A percentile compares a stretch with the other conserved stretches of the same genome.
These are phyloP conservation scores for Adelosebastes latens DNA, from an alignment of 2,797 vertebrate species.

Conservation along the genomic window DNA sequence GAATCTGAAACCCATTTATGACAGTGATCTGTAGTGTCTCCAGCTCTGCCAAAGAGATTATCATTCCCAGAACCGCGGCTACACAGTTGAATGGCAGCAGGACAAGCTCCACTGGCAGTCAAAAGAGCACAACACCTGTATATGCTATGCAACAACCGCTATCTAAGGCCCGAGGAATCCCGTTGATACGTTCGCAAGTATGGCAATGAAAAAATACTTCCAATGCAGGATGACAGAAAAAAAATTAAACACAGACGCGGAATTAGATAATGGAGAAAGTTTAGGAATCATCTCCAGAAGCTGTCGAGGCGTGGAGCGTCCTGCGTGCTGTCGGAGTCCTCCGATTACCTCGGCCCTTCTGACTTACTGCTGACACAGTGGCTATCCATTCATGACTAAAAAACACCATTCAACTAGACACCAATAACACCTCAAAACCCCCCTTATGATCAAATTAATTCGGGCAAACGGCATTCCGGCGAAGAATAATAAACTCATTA, in stretches of 20 bases:
- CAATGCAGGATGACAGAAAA: slow-evolving; percentile 25
- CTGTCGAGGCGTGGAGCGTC: slow-evolving; percentile 20
- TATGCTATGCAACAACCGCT: slow-evolving; percentile 42
- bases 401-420: slow-evolving; percentile 77
- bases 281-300: slow-evolving; percentile 40
- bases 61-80: slow-evolving; percentile 68
- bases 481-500: slow-evolving; percentile 88
- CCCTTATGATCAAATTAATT: slow-evolving; percentile 72
- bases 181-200: slow-evolving; percentile 32
- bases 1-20: slow-evolving; percentile 67
- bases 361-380: slow-evolving; percentile 64
- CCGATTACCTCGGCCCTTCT: slow-evolving; percentile 54
- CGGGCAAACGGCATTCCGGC: slow-evolving; percentile 74
- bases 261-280: slow-evolving; percentile 32
- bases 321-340: slow-evolving; percentile 20
- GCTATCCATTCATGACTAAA: slow-evolving; percentile 72
- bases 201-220: slow-evolving; percentile 46
- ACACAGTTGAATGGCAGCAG: slow-evolving; percentile 62
- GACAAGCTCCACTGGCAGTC: slow-evolving; percentile 71
- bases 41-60: slow-evolving; percentile 66
- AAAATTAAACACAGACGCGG: slow-evolving; percentile 14
- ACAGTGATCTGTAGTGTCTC: slow-evolving; percentile 63
- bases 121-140: slow-evolving; percentile 76
- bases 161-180: slow-evolving; percentile 42
- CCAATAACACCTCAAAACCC: slow-evolving; percentile 73